Evolutionary conservation across 2,797 vertebrate species (phyloP).

Genomic region (Pseudopleuronectes americanus): DNA sequence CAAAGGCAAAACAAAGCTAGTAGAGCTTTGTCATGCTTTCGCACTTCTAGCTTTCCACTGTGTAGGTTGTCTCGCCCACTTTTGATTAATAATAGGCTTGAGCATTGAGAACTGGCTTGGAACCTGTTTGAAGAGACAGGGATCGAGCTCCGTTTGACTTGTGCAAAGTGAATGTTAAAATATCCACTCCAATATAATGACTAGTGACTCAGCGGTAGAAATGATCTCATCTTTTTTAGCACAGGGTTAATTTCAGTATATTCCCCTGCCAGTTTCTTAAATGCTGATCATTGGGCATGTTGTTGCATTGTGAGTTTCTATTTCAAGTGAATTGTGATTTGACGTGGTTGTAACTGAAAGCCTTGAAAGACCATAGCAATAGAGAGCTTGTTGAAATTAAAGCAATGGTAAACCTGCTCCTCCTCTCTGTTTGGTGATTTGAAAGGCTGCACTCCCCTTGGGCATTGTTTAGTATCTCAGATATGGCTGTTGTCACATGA

Average conservation of each 20-base stretch:
- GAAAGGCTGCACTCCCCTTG: too few relatives aligned
- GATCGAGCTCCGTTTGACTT: conserved; percentile 46
- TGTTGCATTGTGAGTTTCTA: conserved; percentile 29
- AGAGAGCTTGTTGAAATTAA: too few relatives aligned
- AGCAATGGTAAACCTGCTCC: too few relatives aligned
- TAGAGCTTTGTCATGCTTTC: conserved; percentile 55
- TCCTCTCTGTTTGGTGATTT: too few relatives aligned
- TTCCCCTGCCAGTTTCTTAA: too few relatives aligned
- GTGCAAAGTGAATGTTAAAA: neutral
- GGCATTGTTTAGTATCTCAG: too few relatives aligned
- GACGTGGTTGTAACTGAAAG: too few relatives aligned
- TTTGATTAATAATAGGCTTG: conserved; percentile 72
- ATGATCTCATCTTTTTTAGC: conserved; percentile 26
- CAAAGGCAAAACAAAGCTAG: conserved; percentile 57
- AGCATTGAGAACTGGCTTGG: conserved; percentile 48
- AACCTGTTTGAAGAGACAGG: conserved; percentile 41
- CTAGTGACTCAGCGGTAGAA: conserved; percentile 49
- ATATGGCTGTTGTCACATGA: too few relatives aligned
- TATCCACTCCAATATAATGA: conserved; percentile 21
- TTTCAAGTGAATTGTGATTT: too few relatives aligned
- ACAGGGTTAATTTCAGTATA: neutral
- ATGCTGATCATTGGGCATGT: conserved; percentile 11
- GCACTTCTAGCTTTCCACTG: conserved; percentile 12
- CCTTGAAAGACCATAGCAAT: too few relatives aligned
- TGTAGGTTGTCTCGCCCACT: conserved; percentile 71